These are phyloP conservation scores for Escarpia spicata DNA, from an alignment of 2,888 invertebrate species.

Conservation along the genomic window DNA sequence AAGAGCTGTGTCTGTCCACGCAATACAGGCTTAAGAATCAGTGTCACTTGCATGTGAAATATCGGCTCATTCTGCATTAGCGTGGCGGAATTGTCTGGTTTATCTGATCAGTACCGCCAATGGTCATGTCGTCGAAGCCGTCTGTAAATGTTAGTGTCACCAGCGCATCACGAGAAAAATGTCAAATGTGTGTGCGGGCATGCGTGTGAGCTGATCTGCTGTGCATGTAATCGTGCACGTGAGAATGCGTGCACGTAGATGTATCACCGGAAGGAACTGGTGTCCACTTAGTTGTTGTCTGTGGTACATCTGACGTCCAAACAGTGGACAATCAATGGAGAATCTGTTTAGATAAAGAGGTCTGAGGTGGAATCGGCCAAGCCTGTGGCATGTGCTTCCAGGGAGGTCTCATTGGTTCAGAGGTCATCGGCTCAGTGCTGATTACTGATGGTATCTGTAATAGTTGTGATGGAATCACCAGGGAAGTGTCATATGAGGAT, in stretches of 20 bases:
- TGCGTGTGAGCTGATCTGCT: too few species aligned
- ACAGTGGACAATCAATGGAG: neutral
- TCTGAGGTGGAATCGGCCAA: neutral
- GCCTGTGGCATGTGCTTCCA: neutral
- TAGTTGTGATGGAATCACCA: neutral
- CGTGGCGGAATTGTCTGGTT: too few species aligned
- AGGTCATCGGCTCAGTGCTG: neutral
- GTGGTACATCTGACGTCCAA: neutral
- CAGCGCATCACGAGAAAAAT: too few species aligned
- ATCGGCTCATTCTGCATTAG: too few species aligned
- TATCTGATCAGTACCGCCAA: too few species aligned
- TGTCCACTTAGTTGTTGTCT: neutral
- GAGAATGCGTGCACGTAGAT: neutral
- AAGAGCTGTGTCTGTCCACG: too few species aligned
- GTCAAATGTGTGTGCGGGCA: too few species aligned
- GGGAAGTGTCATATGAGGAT: neutral
- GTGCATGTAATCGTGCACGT: neutral
- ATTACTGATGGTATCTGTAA: slow-evolving; percentile 16
- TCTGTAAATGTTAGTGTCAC: too few species aligned
- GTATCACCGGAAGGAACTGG: neutral
- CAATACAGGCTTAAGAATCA: too few species aligned
- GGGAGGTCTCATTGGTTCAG: neutral
- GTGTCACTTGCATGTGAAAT: too few species aligned
- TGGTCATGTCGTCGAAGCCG: too few species aligned
- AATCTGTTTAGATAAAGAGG: neutral